Base-by-base conservation (phyloP, 2,888 invertebrate genomes). In the Shargacucullia verbasci region DNA sequence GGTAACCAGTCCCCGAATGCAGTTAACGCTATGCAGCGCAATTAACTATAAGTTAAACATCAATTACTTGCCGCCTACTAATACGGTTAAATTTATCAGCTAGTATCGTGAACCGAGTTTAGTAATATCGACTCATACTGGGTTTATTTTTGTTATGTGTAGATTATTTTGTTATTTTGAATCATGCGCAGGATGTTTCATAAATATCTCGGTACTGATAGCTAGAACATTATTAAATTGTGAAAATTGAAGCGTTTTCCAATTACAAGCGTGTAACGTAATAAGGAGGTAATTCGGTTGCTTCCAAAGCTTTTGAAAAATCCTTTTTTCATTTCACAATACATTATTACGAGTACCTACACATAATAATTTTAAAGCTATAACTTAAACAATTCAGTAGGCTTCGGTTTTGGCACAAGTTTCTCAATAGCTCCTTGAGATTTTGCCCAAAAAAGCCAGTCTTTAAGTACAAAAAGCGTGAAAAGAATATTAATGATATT, bases 21-120 rank as follows among this genome's bases (percentile, higher is more conserved):
- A 70, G 62, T 59, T 66, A 50, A 49, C 50, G 62, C 43, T 66
- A 50, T 62, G 63, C 49, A 38, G 45, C 11, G 58, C 53, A 56
- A 59, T 70, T 53, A 66, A 66, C 40, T 50, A 58, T 53, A 20
- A 67, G 45, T 66, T 52, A 52, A n/a, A 40, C 59, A 67, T 56
- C 53, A 54, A 66, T 62, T 54, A 55, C 55, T 63, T 55, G 34
- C 59, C 62, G 64, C 48, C 27, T 47, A 34, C 46, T 56, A 40
- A 1, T 62, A 35, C 37, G 29, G 52, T 67, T n/a, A n/a, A n/a
- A n/a, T n/a, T 60, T 61, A 61, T 57, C 47, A 41, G 39, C 45
- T 34, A 48, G 9, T 39, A 14, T 38, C 57, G 44, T 47, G 39
- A 35, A 43, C 41, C 7, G 25, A 43, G 46, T 50, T 46, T 14